phyloP scores from a whole-genome alignment of 2,113 vertebrate species.

The Leptocoma aspasia region DNA sequence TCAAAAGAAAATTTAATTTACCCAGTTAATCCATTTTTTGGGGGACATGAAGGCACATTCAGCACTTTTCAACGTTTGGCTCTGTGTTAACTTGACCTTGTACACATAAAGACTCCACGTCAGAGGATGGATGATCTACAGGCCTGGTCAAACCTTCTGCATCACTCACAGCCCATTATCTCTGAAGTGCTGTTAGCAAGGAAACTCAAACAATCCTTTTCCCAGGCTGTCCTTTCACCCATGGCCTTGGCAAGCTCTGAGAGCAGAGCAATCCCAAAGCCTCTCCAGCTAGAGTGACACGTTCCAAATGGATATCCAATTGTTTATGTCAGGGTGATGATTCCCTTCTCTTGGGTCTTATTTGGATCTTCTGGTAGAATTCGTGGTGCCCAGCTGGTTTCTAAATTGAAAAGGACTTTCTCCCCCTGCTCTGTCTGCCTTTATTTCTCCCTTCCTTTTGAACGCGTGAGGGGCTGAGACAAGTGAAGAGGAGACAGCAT shows the following conservation, averaged over 20 bases:
- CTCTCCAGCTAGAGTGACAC: background rate
- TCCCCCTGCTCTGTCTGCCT: background rate
- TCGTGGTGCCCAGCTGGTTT: background rate
- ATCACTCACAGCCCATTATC: constrained; percentile 27
- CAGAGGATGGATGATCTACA: background rate
- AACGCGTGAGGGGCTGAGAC: background rate
- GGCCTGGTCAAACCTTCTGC: background rate
- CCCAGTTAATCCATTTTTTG: background rate
- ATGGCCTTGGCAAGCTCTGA: background rate
- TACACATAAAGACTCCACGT: background rate
- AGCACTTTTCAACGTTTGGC: background rate
- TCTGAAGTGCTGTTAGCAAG: background rate
- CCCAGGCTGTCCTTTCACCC: constrained; percentile 27
- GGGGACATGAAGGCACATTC: background rate
- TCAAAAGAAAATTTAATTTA: background rate
- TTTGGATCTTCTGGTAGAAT: background rate
- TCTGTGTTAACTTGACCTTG: background rate
- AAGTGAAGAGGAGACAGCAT: background rate
- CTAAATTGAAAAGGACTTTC: background rate
- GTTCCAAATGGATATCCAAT: background rate
- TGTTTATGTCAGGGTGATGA: background rate
- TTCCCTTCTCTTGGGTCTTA: background rate
- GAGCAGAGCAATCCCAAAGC: background rate
- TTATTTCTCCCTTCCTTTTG: background rate
- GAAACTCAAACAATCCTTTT: constrained; percentile 1